Base-by-base conservation (phyloP, 2,888 invertebrate genomes). In the Hetaerina titia region DNA sequence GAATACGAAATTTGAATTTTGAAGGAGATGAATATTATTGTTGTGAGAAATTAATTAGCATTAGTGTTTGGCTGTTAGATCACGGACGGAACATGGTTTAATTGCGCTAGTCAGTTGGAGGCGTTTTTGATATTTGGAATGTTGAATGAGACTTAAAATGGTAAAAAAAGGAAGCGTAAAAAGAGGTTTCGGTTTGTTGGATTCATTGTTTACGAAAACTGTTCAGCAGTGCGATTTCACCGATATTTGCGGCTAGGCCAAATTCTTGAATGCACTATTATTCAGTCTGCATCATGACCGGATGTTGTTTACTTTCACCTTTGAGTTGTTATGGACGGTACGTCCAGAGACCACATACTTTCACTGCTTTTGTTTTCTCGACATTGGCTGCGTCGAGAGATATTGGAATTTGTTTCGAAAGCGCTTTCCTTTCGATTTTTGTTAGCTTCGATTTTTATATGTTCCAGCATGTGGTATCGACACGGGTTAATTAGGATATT, bases 341-440 rank as follows among this genome's bases (percentile, higher is more conserved):
- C 64, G 92, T 13, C n/a, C 4, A 1, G n/a, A n/a, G 56, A 69
- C 45, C 11, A 19, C 74, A 69, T 31, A 74, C 92, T 92, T 92
- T 92, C 92, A 74, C 92, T 92, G 90, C 63, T 57, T 22, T 74
- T 89, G 89, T 92, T 92, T 69, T 69, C 56, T 57, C 45, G 6
- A 13, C n/a, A 4, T 74, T n/a, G 13, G n/a, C 69, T 13, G 57
- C 22, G n/a, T 13, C n/a, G 22, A n/a, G 25, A 22, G 56, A 22
- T 56, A 22, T 56, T 92, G 92, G 92, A 92, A 92, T 92, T 74
- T 63, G 2, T 64, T 25, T 45, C 45, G 31, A 13, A 15, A 64
- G 19, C 63, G 90, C 69, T 69, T 92, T 92, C 92, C 15, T 69
- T 92, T 92, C 22, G 56, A 56, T 56, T 15, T 45, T 11, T 69